phyloP scores from a whole-genome alignment of 2,113 vertebrate species.

The Strigops habroptila region DNA sequence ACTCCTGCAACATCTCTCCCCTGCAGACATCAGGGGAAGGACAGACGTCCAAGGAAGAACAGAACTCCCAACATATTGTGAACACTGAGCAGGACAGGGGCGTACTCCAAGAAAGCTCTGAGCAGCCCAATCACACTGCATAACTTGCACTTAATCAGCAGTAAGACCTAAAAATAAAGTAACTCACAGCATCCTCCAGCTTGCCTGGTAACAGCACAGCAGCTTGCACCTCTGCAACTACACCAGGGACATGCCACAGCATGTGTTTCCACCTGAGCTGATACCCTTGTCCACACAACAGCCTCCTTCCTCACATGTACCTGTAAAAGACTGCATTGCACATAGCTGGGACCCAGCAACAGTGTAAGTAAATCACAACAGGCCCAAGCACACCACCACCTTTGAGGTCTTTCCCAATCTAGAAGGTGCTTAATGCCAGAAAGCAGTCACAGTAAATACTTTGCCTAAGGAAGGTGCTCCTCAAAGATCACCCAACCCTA shows the following conservation, averaged over 20 bases:
- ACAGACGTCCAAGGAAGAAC: background rate
- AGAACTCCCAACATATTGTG: background rate
- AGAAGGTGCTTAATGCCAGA: background rate
- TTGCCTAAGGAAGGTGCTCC: background rate
- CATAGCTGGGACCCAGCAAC: too few relatives aligned
- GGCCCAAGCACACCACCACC: background rate
- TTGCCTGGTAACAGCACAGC: background rate
- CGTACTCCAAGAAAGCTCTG: background rate
- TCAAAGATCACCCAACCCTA: background rate
- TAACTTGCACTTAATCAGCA: background rate
- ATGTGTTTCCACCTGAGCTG: background rate
- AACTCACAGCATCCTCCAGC: background rate
- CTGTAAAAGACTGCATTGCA: background rate
- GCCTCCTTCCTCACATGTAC: background rate
- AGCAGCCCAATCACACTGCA: background rate
- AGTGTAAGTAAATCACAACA: background rate
- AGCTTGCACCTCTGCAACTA: background rate
- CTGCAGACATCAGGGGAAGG: background rate
- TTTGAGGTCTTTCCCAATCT: background rate
- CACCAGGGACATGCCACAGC: accelerated
- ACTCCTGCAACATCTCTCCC: background rate
- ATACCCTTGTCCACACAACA: background rate
- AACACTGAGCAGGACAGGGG: accelerated
- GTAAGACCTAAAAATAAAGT: slow-evolving; percentile 27
- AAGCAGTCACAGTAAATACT: background rate